These are phyloP conservation scores for Yponomeuta sedellus DNA, from an alignment of 2,888 invertebrate species.

Conservation along the genomic window DNA sequence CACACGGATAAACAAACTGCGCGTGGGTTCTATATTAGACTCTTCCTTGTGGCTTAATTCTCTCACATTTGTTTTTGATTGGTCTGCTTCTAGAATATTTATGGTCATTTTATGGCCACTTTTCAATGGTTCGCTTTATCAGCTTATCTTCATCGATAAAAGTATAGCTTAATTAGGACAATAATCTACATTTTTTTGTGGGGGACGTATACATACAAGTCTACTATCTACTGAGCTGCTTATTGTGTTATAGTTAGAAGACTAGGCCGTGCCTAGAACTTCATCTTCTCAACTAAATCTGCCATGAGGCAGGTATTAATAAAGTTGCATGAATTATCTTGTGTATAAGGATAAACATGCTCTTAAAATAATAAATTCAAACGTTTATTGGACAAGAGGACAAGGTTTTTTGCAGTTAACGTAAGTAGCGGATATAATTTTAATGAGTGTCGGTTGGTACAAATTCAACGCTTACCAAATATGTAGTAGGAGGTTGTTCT, in stretches of 20 bases:
- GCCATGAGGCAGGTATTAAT: no score
- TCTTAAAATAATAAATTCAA: background rate
- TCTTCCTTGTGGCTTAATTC: background rate
- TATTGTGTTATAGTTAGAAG: no score
- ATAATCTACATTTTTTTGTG: background rate
- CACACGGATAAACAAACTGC: constrained; percentile 21
- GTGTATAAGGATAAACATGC: background rate
- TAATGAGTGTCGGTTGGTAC: constrained; percentile 2
- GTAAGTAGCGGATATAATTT: constrained; percentile 2
- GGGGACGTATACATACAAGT: no score
- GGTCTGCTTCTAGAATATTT: background rate
- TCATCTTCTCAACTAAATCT: no score
- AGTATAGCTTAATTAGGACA: background rate
- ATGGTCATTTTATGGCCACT: background rate
- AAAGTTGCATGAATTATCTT: no score
- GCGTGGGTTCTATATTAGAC: constrained; percentile 21
- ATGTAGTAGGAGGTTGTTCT: constrained; percentile 8
- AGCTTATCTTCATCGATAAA: no score
- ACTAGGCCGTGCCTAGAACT: no score
- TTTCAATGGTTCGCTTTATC: background rate
- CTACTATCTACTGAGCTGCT: no score
- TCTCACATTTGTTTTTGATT: background rate
- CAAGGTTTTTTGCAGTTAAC: background rate
- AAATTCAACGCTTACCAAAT: constrained; percentile 10
- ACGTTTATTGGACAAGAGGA: constrained; percentile 2